phyloP scores from a whole-genome alignment of 2,113 vertebrate species.

The Aegypius monachus region DNA sequence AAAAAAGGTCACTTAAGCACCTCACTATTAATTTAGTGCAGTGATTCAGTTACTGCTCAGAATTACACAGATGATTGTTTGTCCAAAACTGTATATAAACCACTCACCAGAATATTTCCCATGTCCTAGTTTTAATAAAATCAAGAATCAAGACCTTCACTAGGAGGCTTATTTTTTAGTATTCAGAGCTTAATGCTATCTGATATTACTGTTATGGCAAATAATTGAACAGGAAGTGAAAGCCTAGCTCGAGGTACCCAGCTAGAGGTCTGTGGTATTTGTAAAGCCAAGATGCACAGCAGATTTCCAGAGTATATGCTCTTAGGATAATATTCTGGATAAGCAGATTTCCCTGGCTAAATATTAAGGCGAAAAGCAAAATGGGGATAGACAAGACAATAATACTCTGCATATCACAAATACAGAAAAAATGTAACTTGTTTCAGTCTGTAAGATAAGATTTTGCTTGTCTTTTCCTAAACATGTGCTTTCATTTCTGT shows the following conservation, averaged over 20 bases:
- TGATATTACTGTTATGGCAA: background rate
- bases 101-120: background rate
- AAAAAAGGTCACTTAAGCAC: background rate
- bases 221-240: background rate
- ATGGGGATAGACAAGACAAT: background rate
- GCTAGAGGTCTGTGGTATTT: background rate
- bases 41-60: background rate
- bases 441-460: background rate
- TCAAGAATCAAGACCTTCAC: background rate
- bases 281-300: background rate
- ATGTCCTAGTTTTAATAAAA: background rate
- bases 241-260: background rate
- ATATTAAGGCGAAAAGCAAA: background rate
- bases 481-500: rapidly evolving
- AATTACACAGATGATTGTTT: background rate
- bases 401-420: background rate
- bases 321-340: background rate
- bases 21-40: background rate
- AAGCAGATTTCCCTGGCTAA: background rate
- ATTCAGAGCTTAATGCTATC: background rate
- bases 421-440: background rate
- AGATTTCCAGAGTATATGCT: background rate
- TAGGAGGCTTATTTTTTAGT: background rate
- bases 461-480: background rate
- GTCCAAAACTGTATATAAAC: background rate